Base-by-base conservation (phyloP, 1,140 invertebrate genomes). In the Bombus polaris region DNA sequence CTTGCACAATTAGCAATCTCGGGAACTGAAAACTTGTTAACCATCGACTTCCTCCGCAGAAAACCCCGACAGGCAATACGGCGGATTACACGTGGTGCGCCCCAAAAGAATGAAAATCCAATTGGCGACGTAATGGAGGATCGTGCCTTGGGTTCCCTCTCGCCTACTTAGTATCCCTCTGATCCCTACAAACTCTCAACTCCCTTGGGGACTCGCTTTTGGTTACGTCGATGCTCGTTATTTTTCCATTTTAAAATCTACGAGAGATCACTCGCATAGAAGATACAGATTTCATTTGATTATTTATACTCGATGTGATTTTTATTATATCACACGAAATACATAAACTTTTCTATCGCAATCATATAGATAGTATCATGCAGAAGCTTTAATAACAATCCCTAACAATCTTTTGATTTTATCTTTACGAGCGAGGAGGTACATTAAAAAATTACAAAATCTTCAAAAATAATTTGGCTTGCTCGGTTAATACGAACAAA, bases 1-100 rank as follows among this genome's bases (percentile, higher is more conserved):
- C 62, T 47, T 47, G 75, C 77, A 84, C 87, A 91, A 90, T 91
- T 91, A 88, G 74, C 62, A 70, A 47, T 35, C 39, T 13, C 68
- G 66, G 28, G 8, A 44, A 25, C 37, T 32, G 73, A 39, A 85
- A 89, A 87, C 75, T 88, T 73, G 75, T 87, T 88, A 87, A 83
- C 81, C 37, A 89, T 66, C 87, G 81, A 65, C 83, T 88, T 88
- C 59, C 74, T 44, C 39, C 28, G 39, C n/a, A 25, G 68, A 88
- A 85, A 47, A 75, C 81, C 35, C 57, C 57, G 42, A 12, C 32
- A 18, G 59, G 18, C 62, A 39, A 32, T 22, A 73, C n/a, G 32
- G 1, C n/a, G 76, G 72, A 83, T 83, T 83, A 83, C 73, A 75
- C 44, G 39, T 12, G 70, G 39, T 1, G n/a, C 5, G 3, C 28